phyloP scores from a whole-genome alignment of 2,113 vertebrate genomes.

The Phasianus colchicus region DNA sequence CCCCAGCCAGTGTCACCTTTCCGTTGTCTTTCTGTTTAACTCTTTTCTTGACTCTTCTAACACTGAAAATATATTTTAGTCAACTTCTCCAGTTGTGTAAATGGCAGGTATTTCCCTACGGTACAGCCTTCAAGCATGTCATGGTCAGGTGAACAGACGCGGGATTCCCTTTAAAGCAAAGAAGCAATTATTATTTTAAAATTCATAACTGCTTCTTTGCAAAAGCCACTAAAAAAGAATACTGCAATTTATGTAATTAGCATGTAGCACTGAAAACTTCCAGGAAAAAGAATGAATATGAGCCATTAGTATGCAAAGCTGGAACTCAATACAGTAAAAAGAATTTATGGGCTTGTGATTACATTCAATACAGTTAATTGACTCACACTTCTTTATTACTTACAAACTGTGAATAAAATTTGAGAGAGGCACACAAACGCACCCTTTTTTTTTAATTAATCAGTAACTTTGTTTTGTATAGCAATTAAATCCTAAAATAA shows the following conservation, averaged over 20 bases:
- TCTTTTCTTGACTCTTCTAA: not conserved
- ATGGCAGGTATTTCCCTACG: not conserved
- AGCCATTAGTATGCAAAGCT: constrained; percentile 11
- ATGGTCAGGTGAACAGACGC: too few relatives aligned
- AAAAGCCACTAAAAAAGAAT: not conserved
- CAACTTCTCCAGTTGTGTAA: not conserved
- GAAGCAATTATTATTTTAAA: not conserved
- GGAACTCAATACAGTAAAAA: constrained; percentile 13
- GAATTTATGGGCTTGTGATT: not conserved
- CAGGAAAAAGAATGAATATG: not conserved
- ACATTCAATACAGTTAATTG: constrained; percentile 14
- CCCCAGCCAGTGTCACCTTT: not conserved
- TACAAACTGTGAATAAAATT: not conserved
- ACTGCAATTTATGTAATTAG: not conserved
- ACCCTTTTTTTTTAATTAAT: not conserved
- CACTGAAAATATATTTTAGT: not conserved
- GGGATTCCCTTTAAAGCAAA: not conserved
- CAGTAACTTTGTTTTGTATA: not conserved
- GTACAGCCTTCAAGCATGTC: not conserved
- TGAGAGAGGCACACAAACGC: not conserved
- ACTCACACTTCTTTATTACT: constrained; percentile 21
- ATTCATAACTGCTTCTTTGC: not conserved
- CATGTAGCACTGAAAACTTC: not conserved
- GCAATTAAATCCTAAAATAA: not conserved
- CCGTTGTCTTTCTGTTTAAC: not conserved